Evolutionary conservation across 2,113 vertebrate species (phyloP).

Genomic region (Hirundichthys speculiger): DNA sequence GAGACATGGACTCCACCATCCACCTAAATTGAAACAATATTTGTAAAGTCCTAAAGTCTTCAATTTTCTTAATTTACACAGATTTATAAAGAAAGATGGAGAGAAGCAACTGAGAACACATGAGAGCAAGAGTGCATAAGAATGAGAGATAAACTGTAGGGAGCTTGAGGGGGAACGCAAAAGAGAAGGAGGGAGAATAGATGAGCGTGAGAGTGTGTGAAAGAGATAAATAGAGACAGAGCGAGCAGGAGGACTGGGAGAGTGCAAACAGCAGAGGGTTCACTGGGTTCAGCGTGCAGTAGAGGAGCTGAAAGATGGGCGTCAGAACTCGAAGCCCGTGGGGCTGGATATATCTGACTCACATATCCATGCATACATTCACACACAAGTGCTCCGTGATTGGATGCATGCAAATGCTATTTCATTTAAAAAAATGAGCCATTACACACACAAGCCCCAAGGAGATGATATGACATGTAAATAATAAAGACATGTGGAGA

Average conservation of each 20-base stretch:
- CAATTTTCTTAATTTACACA: slow-evolving; percentile 48
- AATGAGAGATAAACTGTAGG: slow-evolving; percentile 62
- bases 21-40: too few relatives aligned
- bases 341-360: slow-evolving; percentile 75
- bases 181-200: slow-evolving; percentile 53
- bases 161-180: slow-evolving; percentile 57
- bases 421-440: slow-evolving; percentile 37
- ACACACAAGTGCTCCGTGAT: slow-evolving; percentile 13
- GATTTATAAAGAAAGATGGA: slow-evolving; percentile 38
- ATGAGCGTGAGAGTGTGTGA: slow-evolving; percentile 64
- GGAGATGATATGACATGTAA: slow-evolving; percentile 22
- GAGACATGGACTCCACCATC: too few relatives aligned
- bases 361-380: slow-evolving; percentile 73
- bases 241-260: slow-evolving; percentile 61
- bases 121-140: slow-evolving; percentile 59
- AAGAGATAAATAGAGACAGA: slow-evolving; percentile 70
- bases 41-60: too few relatives aligned
- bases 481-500: neutral
- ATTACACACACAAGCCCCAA: slow-evolving; percentile 21
- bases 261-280: slow-evolving; percentile 78
- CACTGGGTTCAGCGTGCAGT: slow-evolving; percentile 75
- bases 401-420: slow-evolving; percentile 33
- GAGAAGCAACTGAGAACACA: slow-evolving; percentile 52
- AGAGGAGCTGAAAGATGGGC: slow-evolving; percentile 76
- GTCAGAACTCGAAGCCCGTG: slow-evolving; percentile 71